Percentiles rank a stretch among this genome's conserved stretches.
phyloP scores from a whole-genome alignment of 2,888 invertebrate species.

The Cheilosia soror region DNA sequence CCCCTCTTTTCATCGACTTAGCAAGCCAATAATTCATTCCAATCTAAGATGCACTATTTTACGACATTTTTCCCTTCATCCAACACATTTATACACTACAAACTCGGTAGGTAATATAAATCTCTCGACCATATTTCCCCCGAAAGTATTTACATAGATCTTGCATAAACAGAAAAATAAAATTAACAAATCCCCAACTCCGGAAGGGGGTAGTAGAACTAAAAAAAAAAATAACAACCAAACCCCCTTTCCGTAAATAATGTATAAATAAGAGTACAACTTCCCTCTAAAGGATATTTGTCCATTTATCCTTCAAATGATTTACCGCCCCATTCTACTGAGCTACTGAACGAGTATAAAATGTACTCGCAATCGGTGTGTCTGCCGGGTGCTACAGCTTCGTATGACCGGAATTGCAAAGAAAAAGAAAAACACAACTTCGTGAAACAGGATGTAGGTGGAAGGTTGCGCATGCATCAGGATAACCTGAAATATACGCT shows the following conservation, averaged over 20 bases:
- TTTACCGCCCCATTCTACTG: constrained; percentile 57
- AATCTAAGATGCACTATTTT: constrained; percentile 15
- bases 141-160: constrained; percentile 39
- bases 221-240: neutral
- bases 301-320: constrained; percentile 74
- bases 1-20: neutral
- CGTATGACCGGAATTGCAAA: constrained; percentile 44
- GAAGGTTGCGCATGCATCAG: constrained; percentile 65
- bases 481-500: constrained; percentile 47
- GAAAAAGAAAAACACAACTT: constrained; percentile 12
- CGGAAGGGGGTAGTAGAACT: neutral
- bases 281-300: constrained; percentile 70
- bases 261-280: constrained; percentile 66
- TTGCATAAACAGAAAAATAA: constrained; percentile 26
- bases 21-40: neutral
- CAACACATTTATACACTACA: neutral
- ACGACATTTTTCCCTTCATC: neutral
- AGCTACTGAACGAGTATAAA: constrained; percentile 46
- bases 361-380: constrained; percentile 33
- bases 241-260: constrained; percentile 53
- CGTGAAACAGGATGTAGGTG: constrained; percentile 65
- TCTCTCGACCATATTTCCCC: constrained; percentile 5
- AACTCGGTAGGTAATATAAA: neutral
- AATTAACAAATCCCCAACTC: constrained; percentile 47
- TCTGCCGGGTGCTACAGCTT: neutral